Base-by-base conservation (phyloP, 2,797 vertebrate species). In the Chelmon rostratus region DNA sequence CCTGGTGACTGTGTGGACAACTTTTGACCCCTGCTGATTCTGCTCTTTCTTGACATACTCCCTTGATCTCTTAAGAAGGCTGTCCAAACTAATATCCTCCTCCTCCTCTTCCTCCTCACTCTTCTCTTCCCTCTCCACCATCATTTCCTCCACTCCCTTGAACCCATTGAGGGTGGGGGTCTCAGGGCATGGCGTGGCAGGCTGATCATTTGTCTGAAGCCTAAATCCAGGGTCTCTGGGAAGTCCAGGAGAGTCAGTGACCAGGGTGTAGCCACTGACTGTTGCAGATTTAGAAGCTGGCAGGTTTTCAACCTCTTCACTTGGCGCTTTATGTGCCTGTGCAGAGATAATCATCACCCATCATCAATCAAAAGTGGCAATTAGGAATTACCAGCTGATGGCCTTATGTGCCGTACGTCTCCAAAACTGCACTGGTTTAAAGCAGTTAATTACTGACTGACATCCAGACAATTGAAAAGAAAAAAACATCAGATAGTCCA, bases 31-130 rank as follows among this genome's bases (percentile, higher is more conserved):
- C 5, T 92, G 91, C 68, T 94, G 94, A 73, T 86, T 93, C 77
- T 97, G 96, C 87, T 97, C 97, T 89, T 86, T 95, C 91, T 97
- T 97, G 77, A 97, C 88, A 38, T 94, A 97, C 68, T 99, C 97
- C 73, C 95, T 96, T 1, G 97, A 97, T 87, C 95, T 97, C 91
- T 95, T 98, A 58, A 98, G 93, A 78, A 99, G 95, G 83, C 96
- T 98, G 91, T 98, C 96, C 75, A 98, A 94, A 79, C 96, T 98
- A 81, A 95, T 93, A 46, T 95, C 86, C 0, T 96, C 94, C 53
- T 96, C 95, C 16, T 95, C 94, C 19, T 53, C 53, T 0, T 94
- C 95, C 56, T 94, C 89, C 23, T 89, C 89, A 58, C 56, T 94
- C 91, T 76, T 88, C 28, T 86, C 88, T 31, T 78, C 71, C 8